Conservation (phyloP, 2,888 invertebrate species). For the Rhagonycha fulva region DNA sequence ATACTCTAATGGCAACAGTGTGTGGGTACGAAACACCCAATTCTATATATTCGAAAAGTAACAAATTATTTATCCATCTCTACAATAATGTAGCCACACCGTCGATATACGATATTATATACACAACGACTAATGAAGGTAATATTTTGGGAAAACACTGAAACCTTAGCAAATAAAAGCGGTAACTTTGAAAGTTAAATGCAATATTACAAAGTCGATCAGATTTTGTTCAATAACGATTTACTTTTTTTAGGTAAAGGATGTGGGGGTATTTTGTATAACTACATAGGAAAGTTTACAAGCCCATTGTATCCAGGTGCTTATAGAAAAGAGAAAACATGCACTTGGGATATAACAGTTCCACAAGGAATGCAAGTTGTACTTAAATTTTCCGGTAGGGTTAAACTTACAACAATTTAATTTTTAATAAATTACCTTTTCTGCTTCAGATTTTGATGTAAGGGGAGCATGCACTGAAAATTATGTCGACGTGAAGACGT, state of each 20-base stretch:
- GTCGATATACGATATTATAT: background rate
- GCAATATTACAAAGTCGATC: no score
- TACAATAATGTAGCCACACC: background rate
- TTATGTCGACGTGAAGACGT: constrained; percentile 62
- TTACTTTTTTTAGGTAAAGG: constrained; percentile 61
- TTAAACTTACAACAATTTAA: background rate
- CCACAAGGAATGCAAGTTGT: constrained; percentile 60
- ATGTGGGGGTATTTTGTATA: constrained; percentile 70
- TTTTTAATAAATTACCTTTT: constrained; percentile 32
- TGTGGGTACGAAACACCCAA: constrained; percentile 61
- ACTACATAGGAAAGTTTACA: constrained; percentile 65
- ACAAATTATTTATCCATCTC: constrained; percentile 55
- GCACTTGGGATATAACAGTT: constrained; percentile 67
- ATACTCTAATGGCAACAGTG: constrained; percentile 53
- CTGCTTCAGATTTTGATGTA: constrained; percentile 66
- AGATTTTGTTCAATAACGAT: no score
- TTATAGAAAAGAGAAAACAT: constrained; percentile 61
- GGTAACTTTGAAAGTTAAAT: no score
- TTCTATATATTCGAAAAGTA: constrained; percentile 73
- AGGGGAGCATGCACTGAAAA: constrained; percentile 65
- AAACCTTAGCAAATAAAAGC: no score
- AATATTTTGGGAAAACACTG: background rate
- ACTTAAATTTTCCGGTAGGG: constrained; percentile 58
- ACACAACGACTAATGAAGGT: background rate
- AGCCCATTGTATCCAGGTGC: constrained; percentile 72